Base-by-base conservation (phyloP, 2,797 vertebrate genomes). In the Champsocephalus gunnari region DNA sequence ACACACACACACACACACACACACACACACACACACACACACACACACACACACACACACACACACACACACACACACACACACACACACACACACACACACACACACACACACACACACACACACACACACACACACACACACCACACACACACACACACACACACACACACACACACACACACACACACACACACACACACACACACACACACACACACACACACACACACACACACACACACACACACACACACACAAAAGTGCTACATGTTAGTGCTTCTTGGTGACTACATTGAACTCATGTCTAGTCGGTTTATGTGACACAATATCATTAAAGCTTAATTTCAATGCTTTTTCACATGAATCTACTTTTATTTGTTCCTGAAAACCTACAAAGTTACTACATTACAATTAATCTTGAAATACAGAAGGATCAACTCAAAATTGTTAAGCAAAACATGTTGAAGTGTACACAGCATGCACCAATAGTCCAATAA, bases 401-500 rank as follows among this genome's bases (percentile, higher is more conserved):
- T 43, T 6, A 9, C 14, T 50, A 50, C 2, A 58, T 32, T n/a
- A 28, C 1, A 19, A 66, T 61, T 24, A 67, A 53, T 1, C n/a
- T 38, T 5, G 4, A 12, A 28, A 10, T 28, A 47, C 10, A 5
- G 4, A 2, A 2, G 0, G 21, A 19, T 12, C 0, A 16, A 55
- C 34, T 24, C 3, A 8, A 47, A 56, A 71, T 34, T 0, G 38
- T 17, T 9, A 51, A 24, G 34, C 19, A 62, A 34, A 21, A 72
- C 9, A 72, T 6, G 32, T 16, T 16, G 8, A 9, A 38, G 34
- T 38, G 34, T 7, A 57, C 19, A 57, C 13, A 41, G 34, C 19
- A 60, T 10, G 6, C 24, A 17, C 21, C 19, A 17, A 9, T 10
- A 38, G 16, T 72, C 73, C 74, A 80, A 62, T 64, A 69, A 86